Evolutionary conservation across 37 sponge, comb jelly and placozoan genomes (phyloP), one percentile per base, ranked within the genome.

Genomic region (Halichondria panicea): DNA sequence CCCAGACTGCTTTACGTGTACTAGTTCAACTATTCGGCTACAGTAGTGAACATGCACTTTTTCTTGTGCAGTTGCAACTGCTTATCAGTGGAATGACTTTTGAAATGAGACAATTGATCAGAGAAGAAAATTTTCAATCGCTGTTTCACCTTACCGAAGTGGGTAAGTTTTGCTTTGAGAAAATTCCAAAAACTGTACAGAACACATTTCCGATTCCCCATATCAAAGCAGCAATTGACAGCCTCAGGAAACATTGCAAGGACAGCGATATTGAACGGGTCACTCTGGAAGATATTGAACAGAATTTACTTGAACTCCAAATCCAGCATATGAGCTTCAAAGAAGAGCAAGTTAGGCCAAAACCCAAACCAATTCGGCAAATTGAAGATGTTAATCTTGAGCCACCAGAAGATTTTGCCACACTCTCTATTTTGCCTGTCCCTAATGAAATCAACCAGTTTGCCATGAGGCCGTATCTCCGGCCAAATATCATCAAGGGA

Each of bases 401-500:
- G 19, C 79, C 79, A 39, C 79, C 79, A 38, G 58, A 85, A 34
- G 44, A 71, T 48, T 78, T 77, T 32, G 63, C 79, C 0, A 34
- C 32, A 43, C 21, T 89, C 4, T 37, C 67, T 4, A 48, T 80
- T 40, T 53, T 89, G 7, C 90, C 85, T 4, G 21, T 41, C 34
- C 33, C 41, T 1, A 66, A 80, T 24, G 81, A 89, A 50, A 37
- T 89, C 4, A 21, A 70, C 2, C 3, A 24, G 19, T 3, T 56
- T 12, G 64, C 36, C 8, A 6, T 8, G 1, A 67, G 74, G 35
- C 76, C 76, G 28, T 80, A 60, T 48, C 63, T 87, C 36, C 72
- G 91, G 25, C 60, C 82, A 2, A 93, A 85, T 48, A 66, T 77
- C 2, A 36, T 74, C 0, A 42, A 53, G 3, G 89, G 89, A 25